Conservation (phyloP, 2,797 vertebrate species). For the Trachops cirrhosus region DNA sequence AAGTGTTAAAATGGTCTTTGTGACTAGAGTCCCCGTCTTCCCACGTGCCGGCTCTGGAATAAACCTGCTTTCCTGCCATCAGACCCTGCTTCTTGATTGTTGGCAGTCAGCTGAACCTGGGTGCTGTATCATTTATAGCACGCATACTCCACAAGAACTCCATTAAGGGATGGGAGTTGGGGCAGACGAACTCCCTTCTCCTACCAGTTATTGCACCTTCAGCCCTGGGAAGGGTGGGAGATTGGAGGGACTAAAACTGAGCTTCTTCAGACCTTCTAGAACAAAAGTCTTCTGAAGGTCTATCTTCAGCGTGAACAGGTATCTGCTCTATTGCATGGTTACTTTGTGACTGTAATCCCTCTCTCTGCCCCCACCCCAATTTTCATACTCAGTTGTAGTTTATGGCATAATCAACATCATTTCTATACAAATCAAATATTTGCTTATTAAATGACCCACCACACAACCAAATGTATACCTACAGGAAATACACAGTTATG, state of each 20-base stretch:
- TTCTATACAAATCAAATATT: neutral
- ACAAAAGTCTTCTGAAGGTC: neutral
- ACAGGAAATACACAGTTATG: neutral
- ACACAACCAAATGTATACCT: neutral
- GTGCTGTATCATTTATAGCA: neutral
- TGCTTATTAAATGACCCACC: neutral
- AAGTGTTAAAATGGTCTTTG: neutral
- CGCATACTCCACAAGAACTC: too few species aligned
- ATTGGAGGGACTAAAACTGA: neutral
- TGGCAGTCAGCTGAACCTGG: neutral
- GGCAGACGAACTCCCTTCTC: accelerated
- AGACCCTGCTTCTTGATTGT: neutral
- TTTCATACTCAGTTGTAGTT: neutral
- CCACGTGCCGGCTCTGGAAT: neutral
- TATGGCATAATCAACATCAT: neutral
- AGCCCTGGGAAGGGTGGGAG: neutral
- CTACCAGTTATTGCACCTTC: neutral
- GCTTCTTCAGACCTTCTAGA: neutral
- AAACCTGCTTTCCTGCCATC: neutral
- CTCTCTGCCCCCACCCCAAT: neutral
- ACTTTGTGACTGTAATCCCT: neutral
- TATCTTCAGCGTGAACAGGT: neutral
- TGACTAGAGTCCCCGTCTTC: neutral
- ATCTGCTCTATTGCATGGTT: neutral
- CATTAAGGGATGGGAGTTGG: accelerated